Conservation (phyloP, 2,888 invertebrate species). For the Zygogramma bicolorata region DNA sequence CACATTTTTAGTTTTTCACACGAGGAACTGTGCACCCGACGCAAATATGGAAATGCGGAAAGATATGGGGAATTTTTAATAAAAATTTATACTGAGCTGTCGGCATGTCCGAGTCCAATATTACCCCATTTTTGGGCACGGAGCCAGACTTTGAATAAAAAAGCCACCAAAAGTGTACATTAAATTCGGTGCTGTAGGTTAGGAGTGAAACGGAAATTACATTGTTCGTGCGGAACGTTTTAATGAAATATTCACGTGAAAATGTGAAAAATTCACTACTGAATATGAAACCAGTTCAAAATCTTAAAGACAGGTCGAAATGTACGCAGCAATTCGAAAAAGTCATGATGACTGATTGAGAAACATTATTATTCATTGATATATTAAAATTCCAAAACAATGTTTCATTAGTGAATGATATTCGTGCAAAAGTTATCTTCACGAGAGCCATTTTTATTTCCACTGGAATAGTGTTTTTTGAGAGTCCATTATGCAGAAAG, state of each 20-base stretch:
- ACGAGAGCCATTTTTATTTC: too few species aligned
- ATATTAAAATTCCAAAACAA: too few species aligned
- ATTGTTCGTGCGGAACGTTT: slow-evolving; percentile 4
- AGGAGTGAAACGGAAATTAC: slow-evolving; percentile 11
- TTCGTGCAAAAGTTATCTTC: too few species aligned
- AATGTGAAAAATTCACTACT: not conserved
- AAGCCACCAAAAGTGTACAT: slow-evolving; percentile 8
- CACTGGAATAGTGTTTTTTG: too few species aligned
- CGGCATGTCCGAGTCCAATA: slow-evolving; percentile 2
- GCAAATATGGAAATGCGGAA: not conserved
- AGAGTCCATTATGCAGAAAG: too few species aligned
- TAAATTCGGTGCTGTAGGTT: slow-evolving; percentile 7
- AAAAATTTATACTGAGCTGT: slow-evolving; percentile 19
- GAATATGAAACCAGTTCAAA: too few species aligned
- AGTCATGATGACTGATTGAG: too few species aligned
- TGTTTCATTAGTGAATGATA: too few species aligned
- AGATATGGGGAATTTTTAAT: slow-evolving; percentile 17
- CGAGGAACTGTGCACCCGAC: not conserved
- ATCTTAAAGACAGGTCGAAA: too few species aligned
- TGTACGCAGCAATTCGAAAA: too few species aligned
- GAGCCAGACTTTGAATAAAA: slow-evolving; percentile 11
- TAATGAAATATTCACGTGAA: slow-evolving; percentile 3
- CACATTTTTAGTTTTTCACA: not conserved
- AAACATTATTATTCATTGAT: too few species aligned
- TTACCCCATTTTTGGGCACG: not conserved